phyloP scores from a whole-genome alignment of 1,140 invertebrate genomes.

The Hyphantria cunea region DNA sequence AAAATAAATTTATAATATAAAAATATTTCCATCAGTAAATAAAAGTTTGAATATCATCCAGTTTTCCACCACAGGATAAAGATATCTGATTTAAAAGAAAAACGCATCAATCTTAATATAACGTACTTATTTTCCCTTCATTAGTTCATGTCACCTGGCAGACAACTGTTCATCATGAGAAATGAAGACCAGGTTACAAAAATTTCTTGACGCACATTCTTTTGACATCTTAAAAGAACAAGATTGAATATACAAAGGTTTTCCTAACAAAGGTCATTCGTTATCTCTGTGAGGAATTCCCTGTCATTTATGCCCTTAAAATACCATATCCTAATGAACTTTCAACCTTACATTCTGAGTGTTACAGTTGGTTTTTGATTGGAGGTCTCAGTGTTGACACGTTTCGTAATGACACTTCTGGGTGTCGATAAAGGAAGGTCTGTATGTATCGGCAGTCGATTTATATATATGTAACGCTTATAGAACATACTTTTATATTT shows the following conservation, averaged over 20 bases:
- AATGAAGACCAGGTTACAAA: not conserved
- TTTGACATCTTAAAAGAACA: conserved; percentile 5
- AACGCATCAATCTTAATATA: no score
- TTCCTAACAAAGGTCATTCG: conserved; percentile 4
- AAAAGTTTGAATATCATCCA: no score
- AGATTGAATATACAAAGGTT: conserved; percentile 8
- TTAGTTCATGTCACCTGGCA: no score
- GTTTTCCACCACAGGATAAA: no score
- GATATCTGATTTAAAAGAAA: no score
- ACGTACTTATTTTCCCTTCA: no score
- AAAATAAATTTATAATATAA: no score
- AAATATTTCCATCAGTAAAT: no score
- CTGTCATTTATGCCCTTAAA: conserved; percentile 5
- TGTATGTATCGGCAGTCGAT: conserved; percentile 8
- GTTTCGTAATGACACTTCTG: not conserved
- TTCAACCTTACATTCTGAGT: not conserved
- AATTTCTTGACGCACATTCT: not conserved
- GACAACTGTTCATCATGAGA: no score
- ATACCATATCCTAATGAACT: not conserved
- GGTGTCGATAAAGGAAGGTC: conserved; percentile 14
- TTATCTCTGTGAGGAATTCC: conserved; percentile 1
- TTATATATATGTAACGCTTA: conserved; percentile 7
- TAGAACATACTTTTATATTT: not conserved
- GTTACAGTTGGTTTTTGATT: not conserved
- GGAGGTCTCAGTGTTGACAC: not conserved